These are phyloP conservation scores for Craterocephalus amniculus DNA, from an alignment of 2,797 vertebrate genomes.

Conservation along the genomic window DNA sequence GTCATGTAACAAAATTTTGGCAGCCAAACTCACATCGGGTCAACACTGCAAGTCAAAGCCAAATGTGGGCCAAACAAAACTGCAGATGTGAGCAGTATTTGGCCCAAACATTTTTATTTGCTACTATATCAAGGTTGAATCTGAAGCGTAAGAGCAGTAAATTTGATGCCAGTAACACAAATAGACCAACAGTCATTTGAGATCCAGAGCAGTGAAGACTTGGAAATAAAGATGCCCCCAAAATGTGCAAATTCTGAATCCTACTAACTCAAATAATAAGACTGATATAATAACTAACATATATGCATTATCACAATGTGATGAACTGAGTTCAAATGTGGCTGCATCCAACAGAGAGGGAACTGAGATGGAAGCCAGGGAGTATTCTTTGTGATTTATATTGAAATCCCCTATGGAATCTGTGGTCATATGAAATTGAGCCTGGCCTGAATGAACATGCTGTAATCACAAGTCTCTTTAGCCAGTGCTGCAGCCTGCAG, in stretches of 20 bases:
- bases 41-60: too few species aligned
- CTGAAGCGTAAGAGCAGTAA: too few species aligned
- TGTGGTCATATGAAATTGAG: constrained; percentile 13
- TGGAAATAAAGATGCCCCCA: not conserved
- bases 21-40: too few species aligned
- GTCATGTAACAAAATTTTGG: too few species aligned
- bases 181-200: too few species aligned
- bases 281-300: constrained; percentile 7
- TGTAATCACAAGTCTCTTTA: constrained; percentile 18
- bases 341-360: constrained; percentile 1
- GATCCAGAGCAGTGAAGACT: constrained; percentile 8
- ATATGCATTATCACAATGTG: not conserved
- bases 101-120: too few species aligned
- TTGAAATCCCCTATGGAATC: constrained; percentile 4
- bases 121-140: too few species aligned
- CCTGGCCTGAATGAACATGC: constrained; percentile 16
- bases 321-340: constrained; percentile 13
- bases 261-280: constrained; percentile 4
- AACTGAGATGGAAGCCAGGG: constrained; percentile 11
- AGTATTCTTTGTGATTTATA: constrained; percentile 10
- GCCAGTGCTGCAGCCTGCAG: not conserved
- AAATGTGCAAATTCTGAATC: constrained; percentile 7
- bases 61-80: too few species aligned
- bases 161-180: too few species aligned
- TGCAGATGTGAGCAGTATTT: too few species aligned